Evolutionary conservation across 2,113 vertebrate species (phyloP), one percentile per base, ranked within the genome.

Genomic region (Hippocampus barbouri): DNA sequence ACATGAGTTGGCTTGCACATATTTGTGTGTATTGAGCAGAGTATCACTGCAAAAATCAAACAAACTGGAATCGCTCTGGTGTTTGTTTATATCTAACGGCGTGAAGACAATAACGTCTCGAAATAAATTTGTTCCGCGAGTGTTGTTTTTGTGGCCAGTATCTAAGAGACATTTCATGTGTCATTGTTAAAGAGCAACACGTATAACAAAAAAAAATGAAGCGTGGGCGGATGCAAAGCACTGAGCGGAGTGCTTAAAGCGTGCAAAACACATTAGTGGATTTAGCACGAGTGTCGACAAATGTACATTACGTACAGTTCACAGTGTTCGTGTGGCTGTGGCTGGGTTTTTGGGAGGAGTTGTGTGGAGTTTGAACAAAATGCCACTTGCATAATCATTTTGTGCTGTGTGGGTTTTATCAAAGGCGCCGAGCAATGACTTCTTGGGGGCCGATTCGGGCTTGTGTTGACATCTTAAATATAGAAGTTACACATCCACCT

Each of bases 221-320:
- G 9, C 57, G 53, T 40, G 49, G 21, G 65, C 38, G 62, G 1
- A 63, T 59, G 71, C 12, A 25, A 27, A 27, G n/a, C 14, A 45
- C 40, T n/a, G 41, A 66, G n/a, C 40, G 2, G 63, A 66, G 40
- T 11, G 40, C 54, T 61, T 65, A 43, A 71, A 59, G 43, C 49
- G 27, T 54, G 61, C 49, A 68, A 80, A 68, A 67, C 1, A 65
- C 16, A 73, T 78, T 20, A 78, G 34, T 21, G 61, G 69, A 65
- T 75, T 60, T 49, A 64, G 45, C 23, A 65, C 49, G 66, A 34
- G 56, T 72, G 56, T 69, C 54, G 61, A 71, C 25, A 76, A 53
- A 72, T 60, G 43, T 53, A 56, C 51, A 38, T 60, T 45, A 65
- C 8, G 40, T 43, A 66, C 64, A 66, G 30, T 51, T 9, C 43